Base-by-base conservation (phyloP, 2,888 invertebrate genomes). In the Drosophila testacea region DNA sequence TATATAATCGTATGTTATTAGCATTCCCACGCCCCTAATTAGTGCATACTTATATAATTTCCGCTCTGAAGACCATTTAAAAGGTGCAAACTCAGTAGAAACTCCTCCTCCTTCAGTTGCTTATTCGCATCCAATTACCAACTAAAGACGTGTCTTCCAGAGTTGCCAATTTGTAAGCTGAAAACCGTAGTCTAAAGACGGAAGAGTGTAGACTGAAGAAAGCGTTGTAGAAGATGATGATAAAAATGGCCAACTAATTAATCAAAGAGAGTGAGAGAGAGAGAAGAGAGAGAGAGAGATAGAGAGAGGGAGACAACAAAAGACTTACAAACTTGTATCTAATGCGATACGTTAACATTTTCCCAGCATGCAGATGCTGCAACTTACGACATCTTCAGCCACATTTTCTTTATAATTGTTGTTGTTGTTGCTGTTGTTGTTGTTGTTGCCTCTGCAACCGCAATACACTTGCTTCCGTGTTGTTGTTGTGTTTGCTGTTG, bases 341-440 rank as follows among this genome's bases (percentile, higher is more conserved):
- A 61, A 52, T 38, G 55, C 48, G 70, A 41, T 51, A 41, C 52
- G 28, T 30, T 39, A 46, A 69, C 65, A 61, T 76, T 73, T 74
- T 74, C 77, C 72, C 74, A 74, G 77, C 57, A 48, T 71, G 77
- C 61, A 74, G 74, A 59, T 71, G 74, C 9, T 9, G 54, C 47
- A 28, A 46, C 77, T 74, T 74, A 72, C 77, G 74, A 76, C 66
- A 74, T 76, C 66, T 48, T 41, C 47, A 42, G 27, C 47, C 39
- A 54, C 32, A 41, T 28, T 52, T 41, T 30, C 38, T 36, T 32
- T 59, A 32, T 47, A 36, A 46, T 5, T 57, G 57, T 32, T 54
- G 41, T 38, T 6, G 54, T 46, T 30, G 47, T 3, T 34, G 22
- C 4, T 48, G 34, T 28, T 60, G 46, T 57, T 36, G n/a, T 38